Percentiles rank a stretch among this genome's conserved stretches.
phyloP scores from a whole-genome alignment of 2,113 vertebrate genomes.

The Larimichthys crocea region DNA sequence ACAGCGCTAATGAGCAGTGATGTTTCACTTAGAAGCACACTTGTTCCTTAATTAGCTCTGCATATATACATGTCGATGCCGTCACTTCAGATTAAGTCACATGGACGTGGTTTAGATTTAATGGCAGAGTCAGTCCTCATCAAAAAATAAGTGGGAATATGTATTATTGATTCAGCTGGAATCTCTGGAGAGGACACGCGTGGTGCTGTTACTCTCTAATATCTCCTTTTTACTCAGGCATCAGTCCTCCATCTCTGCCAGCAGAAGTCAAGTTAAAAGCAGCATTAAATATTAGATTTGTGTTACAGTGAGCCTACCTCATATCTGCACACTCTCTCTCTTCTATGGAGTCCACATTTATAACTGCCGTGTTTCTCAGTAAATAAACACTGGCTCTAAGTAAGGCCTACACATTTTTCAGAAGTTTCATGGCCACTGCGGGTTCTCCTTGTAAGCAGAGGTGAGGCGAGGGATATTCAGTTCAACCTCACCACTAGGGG shows the following conservation, averaged over 20 bases:
- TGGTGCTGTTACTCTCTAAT: conserved; percentile 11
- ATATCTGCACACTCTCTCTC: no score
- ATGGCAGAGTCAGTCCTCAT: conserved; percentile 20
- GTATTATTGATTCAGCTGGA: conserved; percentile 35
- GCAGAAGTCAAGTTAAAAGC: neutral
- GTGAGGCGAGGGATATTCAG: no score
- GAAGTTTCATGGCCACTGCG: no score
- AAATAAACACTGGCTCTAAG: no score
- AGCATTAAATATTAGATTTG: neutral
- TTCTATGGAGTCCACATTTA: no score
- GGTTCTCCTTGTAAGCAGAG: no score
- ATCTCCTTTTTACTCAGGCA: neutral
- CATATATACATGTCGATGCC: conserved; percentile 41
- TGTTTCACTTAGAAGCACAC: conserved; percentile 19
- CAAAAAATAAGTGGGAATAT: conserved; percentile 21
- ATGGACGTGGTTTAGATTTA: conserved; percentile 6
- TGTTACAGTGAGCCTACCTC: neutral
- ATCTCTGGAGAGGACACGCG: conserved; percentile 3
- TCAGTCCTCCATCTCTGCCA: neutral
- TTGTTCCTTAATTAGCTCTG: conserved; percentile 30
- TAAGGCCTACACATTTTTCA: no score
- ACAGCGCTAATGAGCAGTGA: conserved; percentile 12
- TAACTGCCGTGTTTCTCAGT: no score
- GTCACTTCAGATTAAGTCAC: conserved; percentile 14
- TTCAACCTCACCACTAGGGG: no score